phyloP scores from a whole-genome alignment of 2,113 vertebrate genomes.

The Lanius ludovicianus region DNA sequence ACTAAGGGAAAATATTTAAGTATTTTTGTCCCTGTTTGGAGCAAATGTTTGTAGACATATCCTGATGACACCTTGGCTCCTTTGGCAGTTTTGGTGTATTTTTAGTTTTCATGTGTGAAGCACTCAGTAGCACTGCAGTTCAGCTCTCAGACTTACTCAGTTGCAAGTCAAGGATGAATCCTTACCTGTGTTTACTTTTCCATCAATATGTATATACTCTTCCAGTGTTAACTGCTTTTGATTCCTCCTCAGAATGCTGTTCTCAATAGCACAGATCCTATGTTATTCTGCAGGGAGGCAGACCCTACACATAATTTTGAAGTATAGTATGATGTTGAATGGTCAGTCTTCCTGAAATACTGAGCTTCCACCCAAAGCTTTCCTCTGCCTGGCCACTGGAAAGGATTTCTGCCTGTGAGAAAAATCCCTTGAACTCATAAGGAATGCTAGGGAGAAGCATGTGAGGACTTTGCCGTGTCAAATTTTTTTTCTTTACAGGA shows the following conservation, averaged over 20 bases:
- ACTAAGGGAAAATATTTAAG: conserved; percentile 14
- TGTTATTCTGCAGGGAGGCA: not conserved
- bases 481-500: not conserved
- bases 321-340: not conserved
- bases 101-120: not conserved
- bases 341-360: not conserved
- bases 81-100: not conserved
- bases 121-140: not conserved
- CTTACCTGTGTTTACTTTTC: not conserved
- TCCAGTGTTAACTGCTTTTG: not conserved
- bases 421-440: not conserved
- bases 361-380: not conserved
- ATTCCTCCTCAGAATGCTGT: not conserved
- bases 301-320: not conserved
- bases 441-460: not conserved
- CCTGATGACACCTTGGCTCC: not conserved
- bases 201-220: not conserved
- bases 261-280: not conserved
- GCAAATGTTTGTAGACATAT: not conserved
- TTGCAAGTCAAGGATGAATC: not conserved
- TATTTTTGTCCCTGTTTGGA: not conserved
- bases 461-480: not conserved
- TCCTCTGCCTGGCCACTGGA: not conserved
- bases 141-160: not conserved
- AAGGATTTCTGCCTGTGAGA: not conserved